Evolutionary conservation across 2,888 invertebrate genomes (phyloP), one percentile per base, ranked within the genome.

Genomic region (Athalia rosae): DNA sequence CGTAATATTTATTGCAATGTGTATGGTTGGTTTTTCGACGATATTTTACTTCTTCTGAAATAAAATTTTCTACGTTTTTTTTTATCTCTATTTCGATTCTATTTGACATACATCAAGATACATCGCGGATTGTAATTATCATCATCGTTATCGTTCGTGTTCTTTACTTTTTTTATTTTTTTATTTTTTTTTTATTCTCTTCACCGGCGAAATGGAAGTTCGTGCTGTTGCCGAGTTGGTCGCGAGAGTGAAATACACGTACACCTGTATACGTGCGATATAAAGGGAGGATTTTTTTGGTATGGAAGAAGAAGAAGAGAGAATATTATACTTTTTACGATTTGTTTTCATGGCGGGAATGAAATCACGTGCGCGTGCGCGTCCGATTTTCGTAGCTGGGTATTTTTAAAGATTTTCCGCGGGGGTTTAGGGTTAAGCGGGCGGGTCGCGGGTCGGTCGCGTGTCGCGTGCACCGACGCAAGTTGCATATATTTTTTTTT

Each of bases 341-440:
- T 87, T 87, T 87, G 87, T 87, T 87, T 87, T 86, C 86, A 85
- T 86, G 85, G 87, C 84, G 82, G 79, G 81, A 80, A 74, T 56
- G 74, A 76, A 48, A 66, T 67, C 62, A 47, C 47, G 76, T 76
- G 86, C 86, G 87, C 86, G 82, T 83, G 86, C 87, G 86, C 86
- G 83, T 74, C 74, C 48, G 61, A 50, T 86, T 87, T 86, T 86
- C 86, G 83, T 86, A 84, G 83, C 83, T 84, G 84, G 83, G 86
- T 85, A 87, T 87, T 87, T 87, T 87, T 87, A 87, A 87, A 87
- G 87, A 87, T 87, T 87, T 87, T 87, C 87, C 87, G 67, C 63
- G 76, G 67, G 77, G 79, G 79, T 81, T 80, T 81, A 81, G 81
- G 79, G 79, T 81, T 81, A 80, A 81, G 79, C 82, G 83, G 83